phyloP scores from a whole-genome alignment of 1,140 invertebrate species.

The Condylostylus longicornis region DNA sequence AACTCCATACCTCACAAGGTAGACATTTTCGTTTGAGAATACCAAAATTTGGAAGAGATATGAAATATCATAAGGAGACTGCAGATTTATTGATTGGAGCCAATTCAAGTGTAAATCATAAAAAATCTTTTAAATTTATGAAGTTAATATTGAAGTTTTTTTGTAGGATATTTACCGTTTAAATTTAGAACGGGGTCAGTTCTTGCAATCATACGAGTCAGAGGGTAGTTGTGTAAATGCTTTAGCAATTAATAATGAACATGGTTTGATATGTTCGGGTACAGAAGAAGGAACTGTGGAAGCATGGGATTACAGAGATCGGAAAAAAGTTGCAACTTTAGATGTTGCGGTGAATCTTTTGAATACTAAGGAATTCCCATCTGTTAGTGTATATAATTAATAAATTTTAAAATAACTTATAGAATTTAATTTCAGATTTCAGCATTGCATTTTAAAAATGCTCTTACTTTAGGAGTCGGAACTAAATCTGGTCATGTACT shows the following conservation, averaged over 20 bases:
- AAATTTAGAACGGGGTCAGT: slow-evolving; percentile 90
- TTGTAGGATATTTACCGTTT: slow-evolving; percentile 77
- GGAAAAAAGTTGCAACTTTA: slow-evolving; percentile 57
- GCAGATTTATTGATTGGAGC: slow-evolving; percentile 91
- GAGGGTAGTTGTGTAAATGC: slow-evolving; percentile 67
- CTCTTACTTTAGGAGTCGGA: slow-evolving; percentile 76
- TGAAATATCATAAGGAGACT: slow-evolving; percentile 76
- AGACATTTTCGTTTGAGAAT: slow-evolving; percentile 81
- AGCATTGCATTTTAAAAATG: slow-evolving; percentile 64
- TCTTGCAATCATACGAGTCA: slow-evolving; percentile 68
- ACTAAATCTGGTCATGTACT: slow-evolving; percentile 86
- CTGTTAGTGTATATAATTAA: slow-evolving; percentile 8
- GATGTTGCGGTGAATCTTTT: slow-evolving; percentile 64
- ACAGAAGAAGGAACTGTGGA: slow-evolving; percentile 87
- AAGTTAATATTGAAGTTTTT: too few relatives aligned
- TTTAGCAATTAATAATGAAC: slow-evolving; percentile 73
- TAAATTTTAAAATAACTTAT: slow-evolving; percentile 2
- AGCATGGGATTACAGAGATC: slow-evolving; percentile 84
- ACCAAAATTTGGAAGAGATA: slow-evolving; percentile 88
- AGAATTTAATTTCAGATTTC: slow-evolving; percentile 46
- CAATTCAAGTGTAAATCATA: slow-evolving; percentile 45
- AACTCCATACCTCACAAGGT: slow-evolving; percentile 88
- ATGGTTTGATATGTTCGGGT: slow-evolving; percentile 76
- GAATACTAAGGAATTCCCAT: slow-evolving; percentile 26
- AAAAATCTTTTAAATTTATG: too few relatives aligned